These are phyloP conservation scores for Papilio elwesi DNA, from an alignment of 2,888 invertebrate genomes.

Conservation along the genomic window DNA sequence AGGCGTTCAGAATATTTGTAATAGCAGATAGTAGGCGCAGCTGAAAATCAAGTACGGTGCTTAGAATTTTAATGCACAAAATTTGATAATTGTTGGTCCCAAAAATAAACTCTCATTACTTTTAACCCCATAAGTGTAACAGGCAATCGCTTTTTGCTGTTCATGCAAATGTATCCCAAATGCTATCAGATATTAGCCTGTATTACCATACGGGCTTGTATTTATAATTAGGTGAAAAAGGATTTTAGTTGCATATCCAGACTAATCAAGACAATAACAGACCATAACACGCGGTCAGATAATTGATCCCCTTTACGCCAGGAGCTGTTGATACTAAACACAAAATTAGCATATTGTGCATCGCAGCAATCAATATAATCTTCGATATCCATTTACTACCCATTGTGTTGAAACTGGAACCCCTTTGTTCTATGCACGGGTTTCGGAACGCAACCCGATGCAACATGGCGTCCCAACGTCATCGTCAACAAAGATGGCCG, in stretches of 20 bases:
- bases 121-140: too few species aligned
- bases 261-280: slow-evolving; percentile 18
- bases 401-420: slow-evolving; percentile 64
- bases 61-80: too few species aligned
- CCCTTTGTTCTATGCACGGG: slow-evolving; percentile 65
- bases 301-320: slow-evolving; percentile 29
- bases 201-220: too few species aligned
- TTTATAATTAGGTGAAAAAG: neutral
- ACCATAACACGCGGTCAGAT: slow-evolving; percentile 5
- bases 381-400: slow-evolving; percentile 53
- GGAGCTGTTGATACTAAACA: slow-evolving; percentile 45
- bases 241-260: neutral
- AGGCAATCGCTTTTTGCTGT: too few species aligned
- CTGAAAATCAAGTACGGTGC: too few species aligned
- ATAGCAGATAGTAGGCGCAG: too few species aligned
- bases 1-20: too few species aligned
- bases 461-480: slow-evolving; percentile 70
- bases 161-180: too few species aligned
- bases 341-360: slow-evolving; percentile 49
- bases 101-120: too few species aligned
- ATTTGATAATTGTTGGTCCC: too few species aligned
- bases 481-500: slow-evolving; percentile 72
- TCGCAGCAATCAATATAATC: slow-evolving; percentile 41
- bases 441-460: slow-evolving; percentile 55
- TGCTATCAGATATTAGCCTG: too few species aligned